Base-by-base conservation (phyloP, 2,888 invertebrate species). In the Caenorhabditis angaria region DNA sequence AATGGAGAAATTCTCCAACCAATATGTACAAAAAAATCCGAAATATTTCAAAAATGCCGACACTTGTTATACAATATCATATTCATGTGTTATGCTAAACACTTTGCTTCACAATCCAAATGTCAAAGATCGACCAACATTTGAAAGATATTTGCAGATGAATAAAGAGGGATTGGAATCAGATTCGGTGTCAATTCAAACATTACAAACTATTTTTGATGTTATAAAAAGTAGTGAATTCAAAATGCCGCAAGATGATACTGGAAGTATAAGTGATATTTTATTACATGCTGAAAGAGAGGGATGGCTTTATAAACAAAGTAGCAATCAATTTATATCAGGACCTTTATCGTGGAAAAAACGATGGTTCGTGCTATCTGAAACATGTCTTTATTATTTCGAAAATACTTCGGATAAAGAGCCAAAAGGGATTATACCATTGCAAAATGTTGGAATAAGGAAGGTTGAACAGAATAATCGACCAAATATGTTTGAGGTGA, bases 301-400 rank as follows among this genome's bases (percentile, higher is more conserved):
- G 35, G 82, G 82, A 50, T 82, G 82, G 82, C 67, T 82, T 20
- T 80, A 78, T 67, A 82, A 82, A 62, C 82, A 82, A 67, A 75
- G 77, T 63, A 78, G 73, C 55, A 73, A 65, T 29, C 78, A 80
- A 25, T 70, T 82, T 47, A 67, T 82, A 54, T 68, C 78, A 0
- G 80, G 78, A 29, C 76, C 82, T 3, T 69, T 82, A n/a, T 69
- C 79, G 10, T 82, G 82, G 82, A 82, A 82, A 55, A 62, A 77
- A 50, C 54, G 82, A 65, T 82, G 82, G 82, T 82, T 82, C 55
- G 77, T 82, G 4, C 57, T 82, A 2, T 70, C 74, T 29, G 82
- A 82, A 24, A 72, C 65, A 28, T 80, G 82, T 48, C 67, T 82
- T 20, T 82, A 80, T 65, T 82, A 82, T 53, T 82, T 82, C 27